Conservation (phyloP, 2,113 vertebrate species). For the Polyodon spathula region DNA sequence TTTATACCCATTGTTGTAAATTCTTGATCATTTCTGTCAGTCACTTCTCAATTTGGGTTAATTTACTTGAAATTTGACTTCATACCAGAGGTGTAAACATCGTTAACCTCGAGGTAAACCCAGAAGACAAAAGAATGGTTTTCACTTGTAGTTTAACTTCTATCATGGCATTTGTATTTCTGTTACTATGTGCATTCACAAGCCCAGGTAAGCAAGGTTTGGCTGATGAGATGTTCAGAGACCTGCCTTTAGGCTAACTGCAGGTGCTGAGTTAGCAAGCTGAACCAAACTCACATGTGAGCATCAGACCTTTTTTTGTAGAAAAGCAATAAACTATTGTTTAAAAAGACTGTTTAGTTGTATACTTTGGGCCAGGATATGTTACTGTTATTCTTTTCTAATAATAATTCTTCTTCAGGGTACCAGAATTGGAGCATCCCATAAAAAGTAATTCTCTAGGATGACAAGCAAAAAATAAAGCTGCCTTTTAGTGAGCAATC, state of each 20-base stretch:
- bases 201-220: conserved; percentile 5
- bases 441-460: too few species aligned
- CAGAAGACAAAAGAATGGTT: not conserved
- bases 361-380: not conserved
- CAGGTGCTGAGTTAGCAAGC: conserved; percentile 3
- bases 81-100: too few species aligned
- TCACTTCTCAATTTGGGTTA: too few species aligned
- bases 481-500: too few species aligned
- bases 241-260: conserved; percentile 4
- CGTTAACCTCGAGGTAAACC: not conserved
- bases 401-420: too few species aligned
- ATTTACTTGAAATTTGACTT: too few species aligned
- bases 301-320: not conserved
- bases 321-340: conserved; percentile 15
- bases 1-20: too few species aligned
- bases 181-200: not conserved
- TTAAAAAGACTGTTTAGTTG: conserved; percentile 9
- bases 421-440: too few species aligned
- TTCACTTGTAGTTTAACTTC: not conserved
- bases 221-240: conserved; percentile 1
- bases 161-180: not conserved
- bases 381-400: not conserved
- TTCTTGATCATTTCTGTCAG: too few species aligned
- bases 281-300: conserved; percentile 7
- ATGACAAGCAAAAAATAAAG: too few species aligned